A percentile compares a stretch with the other conserved stretches of the same genome.
Conservation (phyloP, 37 sponge, comb jelly and placozoan species). For the Amphimedon queenslandica region DNA sequence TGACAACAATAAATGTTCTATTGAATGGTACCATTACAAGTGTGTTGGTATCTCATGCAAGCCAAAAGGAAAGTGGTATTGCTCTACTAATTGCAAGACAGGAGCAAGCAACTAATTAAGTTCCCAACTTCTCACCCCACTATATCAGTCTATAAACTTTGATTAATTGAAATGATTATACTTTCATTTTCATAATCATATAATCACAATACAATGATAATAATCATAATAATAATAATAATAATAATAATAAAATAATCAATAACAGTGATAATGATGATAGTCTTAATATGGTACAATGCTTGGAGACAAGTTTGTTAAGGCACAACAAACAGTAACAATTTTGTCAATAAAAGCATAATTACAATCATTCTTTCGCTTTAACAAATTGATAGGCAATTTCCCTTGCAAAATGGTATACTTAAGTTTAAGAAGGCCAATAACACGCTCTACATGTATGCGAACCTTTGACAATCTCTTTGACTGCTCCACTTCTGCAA, state of each 20-base stretch:
- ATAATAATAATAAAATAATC: neutral
- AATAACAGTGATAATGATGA: too few species aligned
- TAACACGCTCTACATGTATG: slow-evolving; percentile 46
- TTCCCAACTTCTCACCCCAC: neutral
- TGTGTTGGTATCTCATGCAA: slow-evolving; percentile 20
- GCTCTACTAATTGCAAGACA: neutral
- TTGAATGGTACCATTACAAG: slow-evolving; percentile 18
- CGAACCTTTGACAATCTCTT: slow-evolving; percentile 4
- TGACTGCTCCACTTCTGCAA: slow-evolving; percentile 3
- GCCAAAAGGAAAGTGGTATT: slow-evolving; percentile 14
- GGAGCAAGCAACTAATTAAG: slow-evolving; percentile 1
- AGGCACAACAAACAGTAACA: slow-evolving; percentile 33
- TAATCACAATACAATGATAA: neutral
- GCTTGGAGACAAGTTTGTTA: slow-evolving; percentile 14
- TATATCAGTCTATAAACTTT: neutral
- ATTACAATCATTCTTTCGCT: slow-evolving; percentile 5
- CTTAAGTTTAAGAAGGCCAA: slow-evolving; percentile 35
- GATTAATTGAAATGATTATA: neutral
- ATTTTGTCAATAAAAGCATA: slow-evolving; percentile 25
- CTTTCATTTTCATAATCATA: too few species aligned
- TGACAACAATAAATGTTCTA: neutral
- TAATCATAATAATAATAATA: too few species aligned
- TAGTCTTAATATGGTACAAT: too few species aligned
- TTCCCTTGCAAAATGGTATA: slow-evolving; percentile 22
- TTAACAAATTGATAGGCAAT: slow-evolving; percentile 7